phyloP scores from a whole-genome alignment of 1,140 invertebrate species.

The Cecropterus lyciades region DNA sequence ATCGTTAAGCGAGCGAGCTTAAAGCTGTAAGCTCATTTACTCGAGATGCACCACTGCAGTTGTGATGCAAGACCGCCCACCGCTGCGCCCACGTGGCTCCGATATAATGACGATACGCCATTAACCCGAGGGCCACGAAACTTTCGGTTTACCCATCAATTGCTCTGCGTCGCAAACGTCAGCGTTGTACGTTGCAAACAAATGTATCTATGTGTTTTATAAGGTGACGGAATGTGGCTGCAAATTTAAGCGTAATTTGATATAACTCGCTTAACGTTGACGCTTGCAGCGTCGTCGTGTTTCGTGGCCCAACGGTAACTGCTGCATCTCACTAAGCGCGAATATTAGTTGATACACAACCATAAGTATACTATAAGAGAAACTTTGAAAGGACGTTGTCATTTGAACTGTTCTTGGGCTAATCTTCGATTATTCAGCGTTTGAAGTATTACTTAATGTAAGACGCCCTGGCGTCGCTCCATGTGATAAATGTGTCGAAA shows the following conservation, averaged over 20 bases:
- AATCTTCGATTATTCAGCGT: constrained; percentile 23
- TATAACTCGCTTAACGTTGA: no score
- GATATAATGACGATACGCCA: constrained; percentile 28
- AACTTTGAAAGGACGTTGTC: background rate
- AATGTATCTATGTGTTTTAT: no score
- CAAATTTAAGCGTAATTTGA: no score
- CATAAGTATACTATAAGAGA: background rate
- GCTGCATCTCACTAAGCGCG: background rate
- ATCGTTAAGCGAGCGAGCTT: no score
- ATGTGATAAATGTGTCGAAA: constrained; percentile 13
- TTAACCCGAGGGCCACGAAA: no score
- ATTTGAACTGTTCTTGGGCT: background rate
- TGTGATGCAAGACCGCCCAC: constrained; percentile 34
- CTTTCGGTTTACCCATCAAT: no score
- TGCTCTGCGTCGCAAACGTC: no score
- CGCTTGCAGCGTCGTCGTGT: no score
- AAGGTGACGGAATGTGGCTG: no score
- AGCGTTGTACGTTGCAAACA: no score
- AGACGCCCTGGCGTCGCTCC: constrained; percentile 14
- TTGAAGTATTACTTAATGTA: constrained; percentile 9
- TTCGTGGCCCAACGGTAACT: background rate
- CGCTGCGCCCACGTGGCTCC: constrained; percentile 24
- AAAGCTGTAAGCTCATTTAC: no score
- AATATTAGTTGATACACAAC: constrained; percentile 12
- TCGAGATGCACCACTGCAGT: constrained; percentile 26